Evolutionary conservation across 2,113 vertebrate genomes (phyloP).

Genomic region (Oreochromis tanganicae): DNA sequence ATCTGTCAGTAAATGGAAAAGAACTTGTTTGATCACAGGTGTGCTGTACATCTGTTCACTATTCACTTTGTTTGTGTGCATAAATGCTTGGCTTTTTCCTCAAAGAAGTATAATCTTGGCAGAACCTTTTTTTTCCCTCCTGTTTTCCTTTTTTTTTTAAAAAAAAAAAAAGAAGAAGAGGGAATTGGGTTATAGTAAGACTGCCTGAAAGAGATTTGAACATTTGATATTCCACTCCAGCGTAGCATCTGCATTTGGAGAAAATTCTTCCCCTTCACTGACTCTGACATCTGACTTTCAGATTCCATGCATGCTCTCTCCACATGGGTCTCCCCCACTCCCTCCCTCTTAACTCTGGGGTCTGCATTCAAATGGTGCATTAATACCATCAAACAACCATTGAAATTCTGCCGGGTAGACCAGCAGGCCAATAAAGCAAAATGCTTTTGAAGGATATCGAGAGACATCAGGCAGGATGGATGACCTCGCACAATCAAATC

Average conservation of each 20-base stretch:
- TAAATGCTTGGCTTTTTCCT: conserved; percentile 2
- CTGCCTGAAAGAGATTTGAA: conserved; percentile 27
- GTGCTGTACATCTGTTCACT: conserved; percentile 17
- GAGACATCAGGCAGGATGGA: conserved; percentile 82
- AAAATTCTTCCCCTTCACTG: conserved; percentile 74
- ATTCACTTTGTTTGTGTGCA: neutral
- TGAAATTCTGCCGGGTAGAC: conserved; percentile 84
- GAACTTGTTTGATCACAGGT: conserved; percentile 5
- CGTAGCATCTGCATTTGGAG: conserved; percentile 60
- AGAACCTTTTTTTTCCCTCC: neutral
- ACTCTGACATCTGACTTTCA: conserved; percentile 82
- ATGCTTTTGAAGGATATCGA: conserved; percentile 86
- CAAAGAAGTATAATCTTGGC: neutral
- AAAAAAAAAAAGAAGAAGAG: neutral
- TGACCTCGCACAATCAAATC: conserved; percentile 83
- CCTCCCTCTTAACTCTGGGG: conserved; percentile 53
- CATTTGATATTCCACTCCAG: conserved; percentile 55
- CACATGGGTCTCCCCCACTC: conserved; percentile 64
- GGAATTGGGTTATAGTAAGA: conserved; percentile 29
- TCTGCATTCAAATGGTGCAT: conserved; percentile 80
- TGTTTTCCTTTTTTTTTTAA: too few relatives aligned
- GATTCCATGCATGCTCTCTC: conserved; percentile 76
- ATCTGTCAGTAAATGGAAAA: neutral
- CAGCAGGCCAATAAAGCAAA: conserved; percentile 84
- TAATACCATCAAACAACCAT: conserved; percentile 89